Evolutionary conservation across 2,113 vertebrate species (phyloP).

Genomic region (Diglossa brunneiventris): DNA sequence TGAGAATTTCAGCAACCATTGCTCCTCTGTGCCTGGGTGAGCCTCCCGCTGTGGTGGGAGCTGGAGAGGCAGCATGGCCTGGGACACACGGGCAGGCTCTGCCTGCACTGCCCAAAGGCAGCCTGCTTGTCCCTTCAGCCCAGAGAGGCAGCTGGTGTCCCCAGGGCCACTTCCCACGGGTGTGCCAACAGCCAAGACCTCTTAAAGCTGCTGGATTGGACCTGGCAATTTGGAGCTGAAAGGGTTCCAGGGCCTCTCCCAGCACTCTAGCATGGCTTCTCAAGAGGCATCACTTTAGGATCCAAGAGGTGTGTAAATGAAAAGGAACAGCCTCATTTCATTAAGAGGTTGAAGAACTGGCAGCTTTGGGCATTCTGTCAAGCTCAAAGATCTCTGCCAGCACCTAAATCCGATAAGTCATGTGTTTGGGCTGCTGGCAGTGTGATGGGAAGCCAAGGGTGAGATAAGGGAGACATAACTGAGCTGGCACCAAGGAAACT

Average conservation of each 20-base stretch:
- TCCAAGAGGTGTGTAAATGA: not conserved
- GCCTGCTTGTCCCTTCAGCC: not conserved
- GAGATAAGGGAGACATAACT: not conserved
- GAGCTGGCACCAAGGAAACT: not conserved
- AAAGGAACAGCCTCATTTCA: not conserved
- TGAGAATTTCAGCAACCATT: not conserved
- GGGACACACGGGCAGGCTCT: not conserved
- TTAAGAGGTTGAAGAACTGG: not conserved
- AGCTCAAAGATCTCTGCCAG: not conserved
- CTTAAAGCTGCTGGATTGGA: not conserved
- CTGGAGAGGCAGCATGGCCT: not conserved
- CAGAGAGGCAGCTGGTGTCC: not conserved
- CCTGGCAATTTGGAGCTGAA: not conserved
- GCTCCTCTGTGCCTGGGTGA: not conserved
- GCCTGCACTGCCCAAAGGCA: not conserved
- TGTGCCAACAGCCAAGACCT: not conserved
- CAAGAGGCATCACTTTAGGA: not conserved
- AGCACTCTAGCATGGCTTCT: not conserved
- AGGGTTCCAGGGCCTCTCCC: not conserved
- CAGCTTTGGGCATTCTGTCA: not conserved
- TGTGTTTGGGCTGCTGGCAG: not conserved
- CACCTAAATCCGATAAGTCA: not conserved
- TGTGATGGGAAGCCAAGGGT: not conserved
- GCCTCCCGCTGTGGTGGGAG: accelerated
- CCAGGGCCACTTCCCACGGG: accelerated